phyloP scores from a whole-genome alignment of 2,888 invertebrate species.

The Drosophila hamatofila region DNA sequence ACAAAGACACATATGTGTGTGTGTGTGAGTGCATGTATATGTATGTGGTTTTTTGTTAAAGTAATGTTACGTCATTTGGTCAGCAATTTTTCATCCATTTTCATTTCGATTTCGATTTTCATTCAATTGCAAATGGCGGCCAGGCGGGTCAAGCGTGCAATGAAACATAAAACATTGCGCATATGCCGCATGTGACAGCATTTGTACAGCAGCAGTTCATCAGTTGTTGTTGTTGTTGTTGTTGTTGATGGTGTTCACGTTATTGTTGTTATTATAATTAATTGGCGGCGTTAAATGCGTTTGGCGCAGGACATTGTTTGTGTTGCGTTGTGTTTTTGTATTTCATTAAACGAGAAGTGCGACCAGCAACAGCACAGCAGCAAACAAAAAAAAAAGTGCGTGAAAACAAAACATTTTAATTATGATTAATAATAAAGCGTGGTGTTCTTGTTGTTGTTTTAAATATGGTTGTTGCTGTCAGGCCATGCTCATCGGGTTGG shows the following conservation, averaged over 20 bases:
- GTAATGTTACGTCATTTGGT: constrained; percentile 33
- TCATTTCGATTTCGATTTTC: constrained; percentile 29
- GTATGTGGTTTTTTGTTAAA: constrained; percentile 12
- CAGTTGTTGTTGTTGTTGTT: constrained; percentile 19
- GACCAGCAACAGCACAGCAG: constrained; percentile 33
- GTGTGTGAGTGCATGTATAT: background rate
- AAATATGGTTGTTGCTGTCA: constrained; percentile 21
- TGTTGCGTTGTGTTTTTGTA: constrained; percentile 28
- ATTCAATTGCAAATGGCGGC: constrained; percentile 18
- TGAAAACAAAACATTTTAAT: constrained; percentile 54
- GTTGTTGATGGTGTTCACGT: constrained; percentile 16
- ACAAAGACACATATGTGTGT: constrained; percentile 3
- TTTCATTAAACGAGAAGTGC: constrained; percentile 59
- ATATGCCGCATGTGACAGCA: constrained; percentile 37
- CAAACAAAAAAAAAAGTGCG: constrained; percentile 38
- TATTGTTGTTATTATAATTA: constrained; percentile 29
- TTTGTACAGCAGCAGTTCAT: constrained; percentile 18
- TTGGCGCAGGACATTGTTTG: constrained; percentile 28
- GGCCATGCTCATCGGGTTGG: constrained; percentile 35
- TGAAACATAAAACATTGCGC: constrained; percentile 32
- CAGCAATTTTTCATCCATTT: constrained; percentile 46
- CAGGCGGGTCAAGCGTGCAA: constrained; percentile 26
- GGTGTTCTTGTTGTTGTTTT: constrained; percentile 21
- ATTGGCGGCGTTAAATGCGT: constrained; percentile 40
- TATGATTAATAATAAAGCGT: constrained; percentile 31